Percentiles rank a stretch among this genome's conserved stretches.
Conservation (phyloP, 23 tunicate genomes). For the Corella eumyota region DNA sequence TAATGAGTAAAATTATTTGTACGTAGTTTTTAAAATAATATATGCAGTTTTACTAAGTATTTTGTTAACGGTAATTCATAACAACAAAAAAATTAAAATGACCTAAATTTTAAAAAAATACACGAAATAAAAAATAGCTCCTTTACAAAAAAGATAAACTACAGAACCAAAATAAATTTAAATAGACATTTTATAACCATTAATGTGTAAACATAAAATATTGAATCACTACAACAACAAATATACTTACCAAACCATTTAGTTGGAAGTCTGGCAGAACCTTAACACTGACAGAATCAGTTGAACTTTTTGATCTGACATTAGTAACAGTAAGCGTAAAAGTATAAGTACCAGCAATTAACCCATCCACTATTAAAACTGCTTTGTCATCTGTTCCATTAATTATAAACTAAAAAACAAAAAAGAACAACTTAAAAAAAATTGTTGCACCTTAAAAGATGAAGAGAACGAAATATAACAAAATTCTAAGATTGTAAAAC, state of each 20-base stretch:
- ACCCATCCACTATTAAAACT: conserved; percentile 20
- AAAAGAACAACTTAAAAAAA: not conserved
- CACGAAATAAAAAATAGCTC: not conserved
- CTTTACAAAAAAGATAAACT: not conserved
- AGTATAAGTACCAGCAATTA: conserved; percentile 36
- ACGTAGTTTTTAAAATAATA: no score
- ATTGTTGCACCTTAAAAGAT: no score
- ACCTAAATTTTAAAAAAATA: not conserved
- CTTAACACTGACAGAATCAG: conserved; percentile 26
- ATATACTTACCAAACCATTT: conserved; percentile 28
- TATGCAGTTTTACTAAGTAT: no score
- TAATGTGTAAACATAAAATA: no score
- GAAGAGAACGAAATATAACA: no score
- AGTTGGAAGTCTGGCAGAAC: conserved; percentile 29
- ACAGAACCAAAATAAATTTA: not conserved
- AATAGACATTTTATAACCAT: no score
- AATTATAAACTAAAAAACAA: conserved; percentile 25
- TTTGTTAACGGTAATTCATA: no score
- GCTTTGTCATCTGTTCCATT: conserved; percentile 22
- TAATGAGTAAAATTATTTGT: no score
- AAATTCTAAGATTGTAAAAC: no score
- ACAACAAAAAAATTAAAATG: no score
- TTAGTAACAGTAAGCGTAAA: conserved; percentile 66
- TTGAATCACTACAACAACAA: no score
- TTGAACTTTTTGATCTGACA: conserved; percentile 31